Conservation (phyloP, 2,113 vertebrate genomes). For the Odocoileus virginianus region DNA sequence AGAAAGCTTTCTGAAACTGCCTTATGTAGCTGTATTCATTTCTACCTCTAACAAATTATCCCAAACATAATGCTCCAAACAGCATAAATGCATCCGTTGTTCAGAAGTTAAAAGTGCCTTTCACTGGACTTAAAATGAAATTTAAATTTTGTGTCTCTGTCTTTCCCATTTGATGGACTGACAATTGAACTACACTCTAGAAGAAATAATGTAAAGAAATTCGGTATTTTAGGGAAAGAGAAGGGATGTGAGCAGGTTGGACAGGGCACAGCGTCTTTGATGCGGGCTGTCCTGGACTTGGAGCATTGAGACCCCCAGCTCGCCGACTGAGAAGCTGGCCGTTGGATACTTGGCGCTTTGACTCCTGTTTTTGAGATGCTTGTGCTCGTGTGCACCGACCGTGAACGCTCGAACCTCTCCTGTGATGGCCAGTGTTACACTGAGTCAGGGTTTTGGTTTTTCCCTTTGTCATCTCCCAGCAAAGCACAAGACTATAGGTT, state of each 20-base stretch:
- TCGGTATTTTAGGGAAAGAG: not conserved
- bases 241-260: too few relatives aligned
- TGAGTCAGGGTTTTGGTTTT: not conserved
- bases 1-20: not conserved
- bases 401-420: not conserved
- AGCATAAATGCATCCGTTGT: too few relatives aligned
- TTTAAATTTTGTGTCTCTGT: not conserved
- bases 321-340: not conserved
- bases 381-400: not conserved
- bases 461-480: not conserved
- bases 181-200: not conserved
- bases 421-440: not conserved
- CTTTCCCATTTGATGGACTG: not conserved
- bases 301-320: not conserved
- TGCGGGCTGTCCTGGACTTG: not conserved
- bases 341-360: not conserved
- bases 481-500: not conserved
- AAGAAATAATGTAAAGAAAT: not conserved
- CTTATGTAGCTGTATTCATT: too few relatives aligned
- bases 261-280: not conserved
- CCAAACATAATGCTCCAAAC: not conserved
- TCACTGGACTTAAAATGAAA: not conserved
- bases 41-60: not conserved
- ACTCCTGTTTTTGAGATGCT: not conserved
- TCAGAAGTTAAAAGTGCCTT: not conserved